These are phyloP conservation scores for Rhineura floridana DNA, from an alignment of 2,113 vertebrate genomes.

Conservation along the genomic window DNA sequence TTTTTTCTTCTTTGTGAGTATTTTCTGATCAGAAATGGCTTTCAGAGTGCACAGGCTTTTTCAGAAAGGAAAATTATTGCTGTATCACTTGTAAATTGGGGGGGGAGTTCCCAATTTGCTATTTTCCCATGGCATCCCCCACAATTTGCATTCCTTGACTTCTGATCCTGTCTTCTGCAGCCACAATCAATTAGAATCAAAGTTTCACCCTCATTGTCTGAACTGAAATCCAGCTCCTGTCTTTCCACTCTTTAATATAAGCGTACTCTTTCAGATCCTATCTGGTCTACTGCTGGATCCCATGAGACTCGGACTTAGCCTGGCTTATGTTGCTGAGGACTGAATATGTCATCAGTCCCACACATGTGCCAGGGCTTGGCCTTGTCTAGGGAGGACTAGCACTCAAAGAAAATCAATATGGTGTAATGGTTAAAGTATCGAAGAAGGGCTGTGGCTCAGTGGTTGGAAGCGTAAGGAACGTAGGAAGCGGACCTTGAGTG, in stretches of 20 bases:
- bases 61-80: slow-evolving; percentile 29
- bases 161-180: slow-evolving; percentile 34
- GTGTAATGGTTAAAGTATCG: no score
- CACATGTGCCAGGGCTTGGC: no score
- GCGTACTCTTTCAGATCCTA: no score
- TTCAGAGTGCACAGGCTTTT: slow-evolving; percentile 37
- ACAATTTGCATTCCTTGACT: neutral
- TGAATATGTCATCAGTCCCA: no score
- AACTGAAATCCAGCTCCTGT: slow-evolving; percentile 64
- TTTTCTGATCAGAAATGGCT: slow-evolving; percentile 59
- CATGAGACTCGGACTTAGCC: neutral
- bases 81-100: neutral
- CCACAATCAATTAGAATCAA: slow-evolving; percentile 62
- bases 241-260: neutral
- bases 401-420: no score
- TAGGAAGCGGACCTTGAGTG: no score
- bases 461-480: no score
- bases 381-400: no score
- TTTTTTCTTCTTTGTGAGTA: neutral
- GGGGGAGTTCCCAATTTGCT: neutral
- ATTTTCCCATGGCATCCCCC: neutral
- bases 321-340: no score
- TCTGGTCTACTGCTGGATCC: neutral
- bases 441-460: no score
- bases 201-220: slow-evolving; percentile 65